Evolutionary conservation across 2,113 vertebrate species (phyloP).

Genomic region (Myxocyprinus asiaticus): DNA sequence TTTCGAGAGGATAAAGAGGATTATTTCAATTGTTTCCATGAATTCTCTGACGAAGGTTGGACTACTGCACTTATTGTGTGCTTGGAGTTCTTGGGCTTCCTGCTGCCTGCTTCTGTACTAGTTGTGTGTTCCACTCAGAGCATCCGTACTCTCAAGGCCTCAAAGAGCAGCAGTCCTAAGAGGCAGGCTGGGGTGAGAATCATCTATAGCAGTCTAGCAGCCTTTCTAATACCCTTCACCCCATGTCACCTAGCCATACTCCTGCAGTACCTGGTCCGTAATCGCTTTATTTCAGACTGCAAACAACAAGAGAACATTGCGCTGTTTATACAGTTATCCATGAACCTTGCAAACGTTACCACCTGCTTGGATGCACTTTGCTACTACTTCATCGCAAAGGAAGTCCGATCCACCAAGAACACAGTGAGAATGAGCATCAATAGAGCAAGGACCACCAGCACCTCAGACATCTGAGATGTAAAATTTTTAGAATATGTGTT

Average conservation of each 20-base stretch:
- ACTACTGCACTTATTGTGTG: conserved; percentile 67
- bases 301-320: conserved; percentile 68
- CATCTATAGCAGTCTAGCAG: conserved; percentile 78
- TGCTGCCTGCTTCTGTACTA: conserved; percentile 78
- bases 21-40: conserved; percentile 77
- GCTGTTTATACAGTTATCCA: conserved; percentile 81
- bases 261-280: conserved; percentile 88
- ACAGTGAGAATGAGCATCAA: conserved; percentile 24
- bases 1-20: conserved; percentile 27
- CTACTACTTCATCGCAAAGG: conserved; percentile 86
- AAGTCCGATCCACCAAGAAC: conserved; percentile 70
- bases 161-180: conserved; percentile 46
- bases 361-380: conserved; percentile 89
- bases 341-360: conserved; percentile 86
- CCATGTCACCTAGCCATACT: conserved; percentile 83
- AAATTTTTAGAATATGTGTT: too few species aligned
- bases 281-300: conserved; percentile 74
- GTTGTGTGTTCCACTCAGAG: conserved; percentile 78
- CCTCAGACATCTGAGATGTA: conserved; percentile 49
- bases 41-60: conserved; percentile 77
- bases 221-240: conserved; percentile 87
- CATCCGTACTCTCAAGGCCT: conserved; percentile 71
- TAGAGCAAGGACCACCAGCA: conserved; percentile 65
- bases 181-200: conserved; percentile 73
- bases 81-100: conserved; percentile 84